These are phyloP conservation scores for Apogon hyalosoma DNA, from an alignment of 2,797 vertebrate species.

Conservation along the genomic window DNA sequence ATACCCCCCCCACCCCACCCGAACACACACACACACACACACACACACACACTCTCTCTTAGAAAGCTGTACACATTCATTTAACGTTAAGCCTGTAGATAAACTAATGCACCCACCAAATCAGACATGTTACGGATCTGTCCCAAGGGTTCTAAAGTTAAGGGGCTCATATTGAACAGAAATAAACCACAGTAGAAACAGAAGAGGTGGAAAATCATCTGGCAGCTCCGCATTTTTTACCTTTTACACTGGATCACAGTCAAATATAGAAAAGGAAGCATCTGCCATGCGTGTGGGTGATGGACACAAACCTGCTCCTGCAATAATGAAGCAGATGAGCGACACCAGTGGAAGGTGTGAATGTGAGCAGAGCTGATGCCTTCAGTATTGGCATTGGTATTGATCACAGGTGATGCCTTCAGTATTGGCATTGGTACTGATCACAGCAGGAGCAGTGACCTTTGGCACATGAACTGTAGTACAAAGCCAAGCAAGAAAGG, in stretches of 20 bases:
- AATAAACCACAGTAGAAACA: conserved; percentile 27
- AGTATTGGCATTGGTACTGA: conserved; percentile 41
- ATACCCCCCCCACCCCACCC: too few species aligned
- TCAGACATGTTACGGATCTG: conserved; percentile 23
- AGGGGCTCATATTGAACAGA: conserved; percentile 26
- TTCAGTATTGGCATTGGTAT: conserved; percentile 18
- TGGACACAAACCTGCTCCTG: conserved; percentile 30
- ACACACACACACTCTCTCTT: conserved; percentile 63
- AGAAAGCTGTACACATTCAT: conserved; percentile 79
- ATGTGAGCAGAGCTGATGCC: too few species aligned
- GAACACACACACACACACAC: conserved; percentile 2
- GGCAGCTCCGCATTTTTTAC: conserved; percentile 24
- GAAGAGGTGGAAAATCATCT: conserved; percentile 25
- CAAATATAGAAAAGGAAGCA: conserved; percentile 47
- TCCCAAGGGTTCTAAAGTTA: conserved; percentile 44
- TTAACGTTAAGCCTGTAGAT: conserved; percentile 63
- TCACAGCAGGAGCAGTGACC: conserved; percentile 64
- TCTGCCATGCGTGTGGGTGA: conserved; percentile 15
- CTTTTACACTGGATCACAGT: conserved; percentile 43
- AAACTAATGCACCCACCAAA: conserved; percentile 43
- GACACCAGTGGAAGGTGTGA: conserved; percentile 33
- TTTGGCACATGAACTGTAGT: conserved; percentile 60
- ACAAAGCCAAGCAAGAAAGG: conserved; percentile 62
- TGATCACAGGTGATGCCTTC: conserved; percentile 35
- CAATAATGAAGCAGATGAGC: conserved; percentile 52